These are phyloP conservation scores for Sinella curviseta DNA, from an alignment of 1,140 invertebrate species.

Conservation along the genomic window DNA sequence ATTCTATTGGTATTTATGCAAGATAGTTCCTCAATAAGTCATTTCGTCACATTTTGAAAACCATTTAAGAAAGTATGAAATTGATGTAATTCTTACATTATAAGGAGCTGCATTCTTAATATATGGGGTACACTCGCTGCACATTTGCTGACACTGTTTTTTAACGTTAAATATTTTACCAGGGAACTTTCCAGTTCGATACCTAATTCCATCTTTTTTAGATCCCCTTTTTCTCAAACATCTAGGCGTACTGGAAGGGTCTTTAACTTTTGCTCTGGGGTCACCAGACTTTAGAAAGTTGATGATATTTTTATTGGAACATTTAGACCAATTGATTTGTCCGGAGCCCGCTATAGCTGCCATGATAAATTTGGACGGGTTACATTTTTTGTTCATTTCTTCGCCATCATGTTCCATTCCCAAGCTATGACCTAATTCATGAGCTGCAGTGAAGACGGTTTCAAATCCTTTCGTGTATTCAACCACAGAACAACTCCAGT, in stretches of 20 bases:
- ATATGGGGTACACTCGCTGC: neutral
- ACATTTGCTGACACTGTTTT: neutral
- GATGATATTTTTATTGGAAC: neutral
- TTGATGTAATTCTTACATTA: constrained; percentile 4
- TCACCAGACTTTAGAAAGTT: neutral
- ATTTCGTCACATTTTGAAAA: too few species aligned
- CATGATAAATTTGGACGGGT: constrained; percentile 27
- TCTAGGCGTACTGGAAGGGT: neutral
- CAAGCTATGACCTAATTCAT: constrained; percentile 30
- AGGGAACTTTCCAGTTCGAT: neutral
- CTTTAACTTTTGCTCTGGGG: neutral
- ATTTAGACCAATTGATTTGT: neutral
- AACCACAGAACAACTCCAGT: constrained; percentile 25
- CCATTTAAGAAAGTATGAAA: neutral
- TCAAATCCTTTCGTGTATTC: constrained; percentile 22
- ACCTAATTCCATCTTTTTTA: neutral
- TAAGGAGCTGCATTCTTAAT: neutral
- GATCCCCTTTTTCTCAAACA: constrained; percentile 1
- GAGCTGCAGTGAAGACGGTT: constrained; percentile 7
- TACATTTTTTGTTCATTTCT: neutral
- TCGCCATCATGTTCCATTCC: constrained; percentile 35
- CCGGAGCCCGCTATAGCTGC: constrained; percentile 5
- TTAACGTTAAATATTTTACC: neutral
- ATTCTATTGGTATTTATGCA: too few species aligned
- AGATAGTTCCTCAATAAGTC: too few species aligned